Conservation (phyloP, 2,888 invertebrate genomes). For the Mycogona germanica region DNA sequence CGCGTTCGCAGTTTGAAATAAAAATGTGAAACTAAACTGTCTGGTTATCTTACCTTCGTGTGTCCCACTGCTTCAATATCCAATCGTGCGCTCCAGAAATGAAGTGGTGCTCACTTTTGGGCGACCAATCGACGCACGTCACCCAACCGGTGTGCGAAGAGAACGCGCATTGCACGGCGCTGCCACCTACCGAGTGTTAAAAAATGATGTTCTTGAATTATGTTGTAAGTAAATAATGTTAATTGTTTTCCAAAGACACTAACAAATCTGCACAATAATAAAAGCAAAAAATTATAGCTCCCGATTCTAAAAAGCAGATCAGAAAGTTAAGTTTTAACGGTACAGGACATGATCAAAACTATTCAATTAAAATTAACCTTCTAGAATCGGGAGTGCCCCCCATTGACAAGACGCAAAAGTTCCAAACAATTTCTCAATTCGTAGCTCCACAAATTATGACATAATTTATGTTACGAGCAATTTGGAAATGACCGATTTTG, state of each 20-base stretch:
- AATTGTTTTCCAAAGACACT: constrained; percentile 2
- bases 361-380: too few relatives aligned
- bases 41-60: constrained; percentile 53
- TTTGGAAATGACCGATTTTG: too few relatives aligned
- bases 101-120: constrained; percentile 65
- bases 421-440: too few relatives aligned
- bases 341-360: too few relatives aligned
- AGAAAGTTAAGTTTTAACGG: too few relatives aligned
- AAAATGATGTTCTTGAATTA: not conserved
- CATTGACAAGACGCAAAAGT: too few relatives aligned
- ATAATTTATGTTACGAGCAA: too few relatives aligned
- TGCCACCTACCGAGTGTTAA: constrained; percentile 52
- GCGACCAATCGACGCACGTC: constrained; percentile 79
- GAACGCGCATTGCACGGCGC: constrained; percentile 74
- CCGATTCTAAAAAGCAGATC: too few relatives aligned
- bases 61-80: constrained; percentile 90
- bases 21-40: not conserved
- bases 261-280: not conserved
- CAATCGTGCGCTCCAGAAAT: constrained; percentile 87
- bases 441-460: too few relatives aligned
- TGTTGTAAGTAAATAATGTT: too few relatives aligned
- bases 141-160: constrained; percentile 88
- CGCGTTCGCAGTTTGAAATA: not conserved
- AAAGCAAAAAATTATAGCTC: too few relatives aligned
- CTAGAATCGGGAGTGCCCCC: too few relatives aligned